A percentile compares a stretch with the other conserved stretches of the same genome.
Conservation (phyloP, 2,797 vertebrate species). For the Squalus acanthias region DNA sequence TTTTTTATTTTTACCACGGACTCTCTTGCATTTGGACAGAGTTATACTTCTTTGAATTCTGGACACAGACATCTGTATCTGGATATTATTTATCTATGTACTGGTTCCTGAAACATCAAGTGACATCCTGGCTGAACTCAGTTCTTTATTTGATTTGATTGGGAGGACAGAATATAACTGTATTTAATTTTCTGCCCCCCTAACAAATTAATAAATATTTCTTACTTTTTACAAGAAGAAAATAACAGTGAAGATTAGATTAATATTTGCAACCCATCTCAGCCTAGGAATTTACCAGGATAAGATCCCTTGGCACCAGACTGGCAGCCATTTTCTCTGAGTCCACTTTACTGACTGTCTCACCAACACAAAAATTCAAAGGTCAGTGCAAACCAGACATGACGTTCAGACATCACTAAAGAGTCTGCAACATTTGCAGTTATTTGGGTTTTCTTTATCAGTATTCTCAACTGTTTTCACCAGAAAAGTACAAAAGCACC, state of each 20-base stretch:
- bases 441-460: background rate
- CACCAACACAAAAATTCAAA: background rate
- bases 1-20: constrained; percentile 57
- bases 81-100: background rate
- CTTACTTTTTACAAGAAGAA: constrained; percentile 23
- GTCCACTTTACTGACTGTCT: background rate
- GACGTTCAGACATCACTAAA: constrained; percentile 9
- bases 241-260: constrained; percentile 3
- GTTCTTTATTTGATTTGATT: constrained; percentile 9
- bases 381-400: background rate
- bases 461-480: constrained; percentile 4
- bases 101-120: constrained; percentile 17
- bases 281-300: background rate
- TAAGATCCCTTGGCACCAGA: constrained; percentile 18
- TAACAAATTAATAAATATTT: background rate
- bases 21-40: constrained; percentile 66
- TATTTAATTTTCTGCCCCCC: constrained; percentile 22
- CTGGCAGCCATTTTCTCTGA: background rate
- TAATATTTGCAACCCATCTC: background rate
- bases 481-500: constrained; percentile 25
- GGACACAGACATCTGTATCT: background rate
- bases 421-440: constrained; percentile 16
- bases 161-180: background rate
- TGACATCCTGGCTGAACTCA: constrained; percentile 15
- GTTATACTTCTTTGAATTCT: constrained; percentile 48